phyloP scores from a whole-genome alignment of 2,888 invertebrate genomes.

The Sesia apiformis region DNA sequence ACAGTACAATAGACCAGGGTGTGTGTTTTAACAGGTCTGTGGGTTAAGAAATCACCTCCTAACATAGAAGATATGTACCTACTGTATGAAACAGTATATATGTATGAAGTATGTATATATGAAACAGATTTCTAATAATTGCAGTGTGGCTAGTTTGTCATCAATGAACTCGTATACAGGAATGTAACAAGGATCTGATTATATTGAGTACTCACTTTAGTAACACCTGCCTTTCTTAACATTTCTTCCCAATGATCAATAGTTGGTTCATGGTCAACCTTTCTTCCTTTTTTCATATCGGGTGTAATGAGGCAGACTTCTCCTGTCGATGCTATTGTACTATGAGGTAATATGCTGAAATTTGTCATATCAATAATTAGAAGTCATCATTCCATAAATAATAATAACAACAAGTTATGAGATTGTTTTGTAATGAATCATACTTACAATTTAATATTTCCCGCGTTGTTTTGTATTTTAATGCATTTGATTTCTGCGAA shows the following conservation, averaged over 20 bases:
- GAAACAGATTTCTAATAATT: background rate
- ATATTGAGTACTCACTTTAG: constrained; percentile 49
- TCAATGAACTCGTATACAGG: too few species aligned
- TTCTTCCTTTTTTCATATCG: constrained; percentile 81
- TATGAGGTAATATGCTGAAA: constrained; percentile 66
- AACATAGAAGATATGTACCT: background rate
- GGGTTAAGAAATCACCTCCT: too few species aligned
- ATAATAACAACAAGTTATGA: too few species aligned
- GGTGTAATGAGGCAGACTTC: constrained; percentile 86
- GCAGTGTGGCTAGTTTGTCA: background rate
- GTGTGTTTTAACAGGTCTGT: too few species aligned
- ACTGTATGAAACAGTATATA: background rate
- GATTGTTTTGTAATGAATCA: background rate
- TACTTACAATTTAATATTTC: constrained; percentile 78
- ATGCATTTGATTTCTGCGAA: constrained; percentile 76
- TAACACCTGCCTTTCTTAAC: constrained; percentile 76
- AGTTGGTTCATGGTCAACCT: constrained; percentile 83
- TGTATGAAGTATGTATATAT: background rate
- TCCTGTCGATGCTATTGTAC: constrained; percentile 76
- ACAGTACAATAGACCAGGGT: too few species aligned
- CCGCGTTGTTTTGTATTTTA: constrained; percentile 77
- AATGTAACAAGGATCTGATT: constrained; percentile 21
- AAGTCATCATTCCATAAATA: too few species aligned
- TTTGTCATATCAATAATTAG: too few species aligned
- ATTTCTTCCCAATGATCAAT: constrained; percentile 82